Evolutionary conservation across 2,113 vertebrate genomes (phyloP).

Genomic region (Oryzias celebensis): DNA sequence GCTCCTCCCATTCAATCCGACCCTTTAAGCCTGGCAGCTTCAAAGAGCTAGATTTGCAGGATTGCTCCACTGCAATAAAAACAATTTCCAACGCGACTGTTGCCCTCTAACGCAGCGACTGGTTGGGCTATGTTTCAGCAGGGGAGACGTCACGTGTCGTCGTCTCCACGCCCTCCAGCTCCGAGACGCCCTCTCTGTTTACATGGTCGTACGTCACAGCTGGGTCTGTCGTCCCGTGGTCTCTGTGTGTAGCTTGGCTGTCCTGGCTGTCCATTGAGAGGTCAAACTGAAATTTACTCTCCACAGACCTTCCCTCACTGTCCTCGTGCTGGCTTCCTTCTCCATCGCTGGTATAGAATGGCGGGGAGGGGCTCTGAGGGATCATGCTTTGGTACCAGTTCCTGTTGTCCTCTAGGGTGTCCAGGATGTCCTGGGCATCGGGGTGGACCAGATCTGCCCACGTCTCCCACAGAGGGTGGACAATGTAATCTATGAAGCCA

Average conservation of each 20-base stretch:
- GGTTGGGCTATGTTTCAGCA: slow-evolving; percentile 56
- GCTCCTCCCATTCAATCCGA: slow-evolving; percentile 51
- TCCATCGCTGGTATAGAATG: slow-evolving; percentile 77
- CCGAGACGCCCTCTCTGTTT: slow-evolving; percentile 25
- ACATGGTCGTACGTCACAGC: slow-evolving; percentile 46
- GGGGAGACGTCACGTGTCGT: slow-evolving; percentile 55
- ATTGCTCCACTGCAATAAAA: slow-evolving; percentile 76
- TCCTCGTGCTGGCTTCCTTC: slow-evolving; percentile 71
- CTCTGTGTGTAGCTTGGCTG: slow-evolving; percentile 76
- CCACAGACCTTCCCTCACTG: slow-evolving; percentile 74
- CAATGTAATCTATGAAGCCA: slow-evolving; percentile 97
- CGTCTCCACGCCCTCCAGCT: slow-evolving; percentile 22
- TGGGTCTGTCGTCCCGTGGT: slow-evolving; percentile 45
- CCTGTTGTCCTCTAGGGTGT: slow-evolving; percentile 95
- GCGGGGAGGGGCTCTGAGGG: slow-evolving; percentile 95
- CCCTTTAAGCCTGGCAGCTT: slow-evolving; percentile 57
- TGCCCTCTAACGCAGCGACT: not conserved
- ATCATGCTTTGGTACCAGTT: slow-evolving; percentile 99
- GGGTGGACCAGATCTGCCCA: slow-evolving; percentile 98
- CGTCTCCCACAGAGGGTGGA: slow-evolving; percentile 97
- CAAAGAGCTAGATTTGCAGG: slow-evolving; percentile 68
- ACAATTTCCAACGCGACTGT: slow-evolving; percentile 21
- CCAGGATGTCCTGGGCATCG: slow-evolving; percentile 97
- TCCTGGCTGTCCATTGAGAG: slow-evolving; percentile 88
- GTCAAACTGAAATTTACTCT: slow-evolving; percentile 93